Evolutionary conservation across 2,888 invertebrate species (phyloP).

Genomic region (Drosophila picticornis): DNA sequence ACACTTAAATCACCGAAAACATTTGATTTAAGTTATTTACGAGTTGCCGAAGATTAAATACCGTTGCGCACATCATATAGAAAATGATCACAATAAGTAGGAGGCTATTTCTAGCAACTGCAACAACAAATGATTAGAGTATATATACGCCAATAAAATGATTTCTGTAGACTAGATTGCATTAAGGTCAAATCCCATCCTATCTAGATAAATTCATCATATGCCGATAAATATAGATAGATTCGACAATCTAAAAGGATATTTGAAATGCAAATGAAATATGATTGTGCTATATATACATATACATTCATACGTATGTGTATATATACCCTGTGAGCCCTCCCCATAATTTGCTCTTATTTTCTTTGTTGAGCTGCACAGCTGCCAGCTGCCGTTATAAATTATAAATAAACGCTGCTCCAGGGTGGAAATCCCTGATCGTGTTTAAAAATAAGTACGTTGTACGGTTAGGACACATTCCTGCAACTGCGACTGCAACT

Average conservation of each 20-base stretch:
- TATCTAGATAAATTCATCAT: background rate
- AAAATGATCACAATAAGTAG: background rate
- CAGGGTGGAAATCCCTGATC: slow-evolving; percentile 45
- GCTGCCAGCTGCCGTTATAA: slow-evolving; percentile 12
- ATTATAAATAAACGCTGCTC: slow-evolving; percentile 41
- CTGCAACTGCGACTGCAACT: background rate
- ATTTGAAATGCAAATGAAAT: background rate
- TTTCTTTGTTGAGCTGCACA: slow-evolving; percentile 3
- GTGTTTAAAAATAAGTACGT: slow-evolving; percentile 23
- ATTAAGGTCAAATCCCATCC: background rate
- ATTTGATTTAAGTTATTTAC: slow-evolving; percentile 12
- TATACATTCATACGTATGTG: background rate
- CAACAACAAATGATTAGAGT: background rate
- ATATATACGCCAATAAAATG: background rate
- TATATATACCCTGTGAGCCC: background rate
- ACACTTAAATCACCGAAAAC: slow-evolving; percentile 4
- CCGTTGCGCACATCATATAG: background rate
- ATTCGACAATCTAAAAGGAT: background rate
- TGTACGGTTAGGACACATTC: background rate
- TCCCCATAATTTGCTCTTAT: background rate
- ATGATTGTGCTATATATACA: background rate
- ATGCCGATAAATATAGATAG: background rate
- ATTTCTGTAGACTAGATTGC: background rate
- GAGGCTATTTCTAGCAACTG: background rate
- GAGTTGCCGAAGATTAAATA: slow-evolving; percentile 3